Conservation (phyloP, 2,797 vertebrate species). For the Catharus ustulatus region DNA sequence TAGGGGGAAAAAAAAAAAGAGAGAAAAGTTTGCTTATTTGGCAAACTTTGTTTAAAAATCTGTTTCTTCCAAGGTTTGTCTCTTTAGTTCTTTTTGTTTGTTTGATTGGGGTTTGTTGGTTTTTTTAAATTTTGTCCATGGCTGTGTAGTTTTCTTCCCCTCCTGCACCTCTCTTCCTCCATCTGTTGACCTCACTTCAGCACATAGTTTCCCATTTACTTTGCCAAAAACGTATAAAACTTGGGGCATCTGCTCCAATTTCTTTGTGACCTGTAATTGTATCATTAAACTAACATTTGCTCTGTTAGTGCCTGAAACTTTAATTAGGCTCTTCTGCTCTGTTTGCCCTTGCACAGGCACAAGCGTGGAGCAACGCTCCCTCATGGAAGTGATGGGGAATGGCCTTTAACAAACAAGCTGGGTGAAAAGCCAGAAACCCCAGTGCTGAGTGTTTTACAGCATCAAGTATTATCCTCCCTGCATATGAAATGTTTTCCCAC, state of each 20-base stretch:
- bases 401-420: background rate
- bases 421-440: background rate
- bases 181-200: slow-evolving; percentile 74
- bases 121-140: background rate
- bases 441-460: background rate
- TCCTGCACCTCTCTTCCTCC: slow-evolving; percentile 59
- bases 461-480: background rate
- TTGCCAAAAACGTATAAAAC: slow-evolving; percentile 74
- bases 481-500: background rate
- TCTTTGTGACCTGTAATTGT: slow-evolving; percentile 69
- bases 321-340: slow-evolving; percentile 45
- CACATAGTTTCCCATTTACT: slow-evolving; percentile 69
- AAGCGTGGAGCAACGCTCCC: slow-evolving; percentile 43
- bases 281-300: slow-evolving; percentile 65
- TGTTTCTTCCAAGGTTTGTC: slow-evolving; percentile 70
- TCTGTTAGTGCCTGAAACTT: slow-evolving; percentile 62
- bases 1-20: background rate
- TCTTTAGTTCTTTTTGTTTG: slow-evolving; percentile 56
- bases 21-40: slow-evolving; percentile 68
- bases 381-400: slow-evolving; percentile 7
- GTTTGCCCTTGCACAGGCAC: background rate
- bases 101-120: background rate
- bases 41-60: slow-evolving; percentile 78
- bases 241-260: slow-evolving; percentile 59
- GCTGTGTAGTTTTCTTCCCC: slow-evolving; percentile 1